A percentile compares a stretch with the other conserved stretches of the same genome.
Conservation (phyloP, 2,797 vertebrate species). For the Pogoniulus pusillus region DNA sequence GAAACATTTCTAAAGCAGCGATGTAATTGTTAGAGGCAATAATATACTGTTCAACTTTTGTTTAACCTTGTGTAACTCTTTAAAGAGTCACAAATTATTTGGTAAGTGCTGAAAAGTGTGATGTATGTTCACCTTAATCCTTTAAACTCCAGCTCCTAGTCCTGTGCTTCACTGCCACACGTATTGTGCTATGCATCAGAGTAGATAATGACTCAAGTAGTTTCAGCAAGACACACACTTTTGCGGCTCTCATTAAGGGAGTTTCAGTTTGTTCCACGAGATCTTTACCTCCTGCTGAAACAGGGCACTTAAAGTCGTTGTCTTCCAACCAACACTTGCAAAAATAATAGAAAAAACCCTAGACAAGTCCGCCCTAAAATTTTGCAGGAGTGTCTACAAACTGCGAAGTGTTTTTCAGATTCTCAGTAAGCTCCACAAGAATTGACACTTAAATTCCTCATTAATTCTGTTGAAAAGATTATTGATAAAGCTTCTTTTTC, state of each 20-base stretch:
- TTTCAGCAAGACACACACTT: slow-evolving; percentile 17
- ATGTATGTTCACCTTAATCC: slow-evolving; percentile 25
- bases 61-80: slow-evolving; percentile 42
- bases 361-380: not conserved
- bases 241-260: slow-evolving; percentile 17
- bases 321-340: too few relatives aligned
- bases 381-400: not conserved
- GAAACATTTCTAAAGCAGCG: slow-evolving; percentile 1
- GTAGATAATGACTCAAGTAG: not conserved
- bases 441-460: not conserved
- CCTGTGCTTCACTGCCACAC: not conserved
- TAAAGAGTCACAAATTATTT: slow-evolving; percentile 20
- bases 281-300: slow-evolving; percentile 25
- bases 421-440: too few relatives aligned
- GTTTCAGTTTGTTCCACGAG: not conserved
- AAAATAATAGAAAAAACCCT: too few relatives aligned
- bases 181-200: not conserved
- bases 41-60: not conserved
- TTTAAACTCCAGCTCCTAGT: slow-evolving; percentile 19
- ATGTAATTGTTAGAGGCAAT: slow-evolving; percentile 22
- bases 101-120: not conserved
- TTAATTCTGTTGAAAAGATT: not conserved
- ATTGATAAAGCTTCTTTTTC: not conserved
- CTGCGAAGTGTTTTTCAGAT: too few relatives aligned
- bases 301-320: not conserved